phyloP scores from a whole-genome alignment of 2,888 invertebrate genomes.

The Odontothrips loti region DNA sequence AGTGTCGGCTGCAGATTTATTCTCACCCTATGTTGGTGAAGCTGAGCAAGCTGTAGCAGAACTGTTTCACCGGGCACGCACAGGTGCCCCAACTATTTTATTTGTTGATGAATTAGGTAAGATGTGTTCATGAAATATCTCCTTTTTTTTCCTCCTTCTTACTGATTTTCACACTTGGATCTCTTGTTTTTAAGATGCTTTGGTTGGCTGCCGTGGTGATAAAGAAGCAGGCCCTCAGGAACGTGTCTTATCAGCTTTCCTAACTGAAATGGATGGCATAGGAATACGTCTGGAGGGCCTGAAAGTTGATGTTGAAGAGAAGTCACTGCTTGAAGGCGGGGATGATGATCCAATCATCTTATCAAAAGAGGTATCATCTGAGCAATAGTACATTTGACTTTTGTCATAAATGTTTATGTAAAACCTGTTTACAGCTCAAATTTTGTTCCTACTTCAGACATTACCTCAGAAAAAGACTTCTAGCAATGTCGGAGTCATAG shows the following conservation, averaged over 20 bases:
- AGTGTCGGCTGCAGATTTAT: constrained; percentile 58
- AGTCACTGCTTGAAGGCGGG: background rate
- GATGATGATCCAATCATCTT: constrained; percentile 25
- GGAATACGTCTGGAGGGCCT: constrained; percentile 43
- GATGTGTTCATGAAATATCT: background rate
- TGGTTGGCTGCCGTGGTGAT: constrained; percentile 49
- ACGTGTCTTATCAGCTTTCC: constrained; percentile 56
- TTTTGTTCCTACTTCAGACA: background rate
- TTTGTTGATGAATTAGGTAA: constrained; percentile 62
- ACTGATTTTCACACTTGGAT: background rate
- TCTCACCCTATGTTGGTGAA: constrained; percentile 62
- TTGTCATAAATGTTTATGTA: constrained; percentile 1
- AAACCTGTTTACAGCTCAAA: background rate
- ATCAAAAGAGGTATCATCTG: background rate
- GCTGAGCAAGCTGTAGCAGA: constrained; percentile 57
- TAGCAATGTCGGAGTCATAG: constrained; percentile 48
- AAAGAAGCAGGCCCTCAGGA: constrained; percentile 52
- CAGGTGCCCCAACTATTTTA: constrained; percentile 57
- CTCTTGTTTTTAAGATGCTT: constrained; percentile 45
- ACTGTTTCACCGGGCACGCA: constrained; percentile 57
- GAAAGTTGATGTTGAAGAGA: background rate
- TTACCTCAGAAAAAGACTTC: background rate
- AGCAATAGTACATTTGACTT: background rate
- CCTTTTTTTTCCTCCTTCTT: constrained; percentile 22
- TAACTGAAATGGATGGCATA: constrained; percentile 65